Conservation (phyloP, 1,140 invertebrate genomes). For the Teleopsis dalmanni region DNA sequence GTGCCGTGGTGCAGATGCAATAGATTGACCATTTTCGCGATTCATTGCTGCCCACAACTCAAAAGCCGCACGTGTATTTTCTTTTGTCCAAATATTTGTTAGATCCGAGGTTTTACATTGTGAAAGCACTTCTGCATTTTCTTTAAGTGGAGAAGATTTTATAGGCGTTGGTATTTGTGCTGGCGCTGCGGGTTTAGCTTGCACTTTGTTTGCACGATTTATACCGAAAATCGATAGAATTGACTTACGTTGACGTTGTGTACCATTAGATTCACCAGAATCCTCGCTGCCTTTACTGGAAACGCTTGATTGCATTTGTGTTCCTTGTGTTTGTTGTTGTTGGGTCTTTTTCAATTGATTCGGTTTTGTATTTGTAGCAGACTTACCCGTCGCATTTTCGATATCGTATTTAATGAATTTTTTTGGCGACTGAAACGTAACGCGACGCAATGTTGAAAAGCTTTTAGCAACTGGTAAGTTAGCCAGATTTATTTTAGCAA, state of each 20-base stretch:
- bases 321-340: background rate
- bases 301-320: constrained; percentile 24
- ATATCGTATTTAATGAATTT: constrained; percentile 22
- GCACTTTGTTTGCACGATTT: constrained; percentile 16
- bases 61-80: constrained; percentile 47
- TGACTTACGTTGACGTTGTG: constrained; percentile 24
- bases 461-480: constrained; percentile 27
- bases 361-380: background rate
- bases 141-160: background rate
- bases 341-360: background rate
- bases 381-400: background rate
- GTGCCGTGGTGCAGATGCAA: constrained; percentile 17
- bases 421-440: constrained; percentile 36
- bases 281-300: constrained; percentile 25
- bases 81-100: constrained; percentile 43
- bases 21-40: constrained; percentile 18
- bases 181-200: background rate
- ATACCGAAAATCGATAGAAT: constrained; percentile 33
- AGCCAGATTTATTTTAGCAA: constrained; percentile 38
- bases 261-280: constrained; percentile 12
- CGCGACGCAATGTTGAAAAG: constrained; percentile 23
- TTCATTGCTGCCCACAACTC: constrained; percentile 47
- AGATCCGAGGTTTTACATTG: constrained; percentile 14
- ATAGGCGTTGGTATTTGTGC: background rate
- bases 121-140: background rate